Evolutionary conservation across 2,797 vertebrate species (phyloP).

Genomic region (Odontamblyopus lacepedii): DNA sequence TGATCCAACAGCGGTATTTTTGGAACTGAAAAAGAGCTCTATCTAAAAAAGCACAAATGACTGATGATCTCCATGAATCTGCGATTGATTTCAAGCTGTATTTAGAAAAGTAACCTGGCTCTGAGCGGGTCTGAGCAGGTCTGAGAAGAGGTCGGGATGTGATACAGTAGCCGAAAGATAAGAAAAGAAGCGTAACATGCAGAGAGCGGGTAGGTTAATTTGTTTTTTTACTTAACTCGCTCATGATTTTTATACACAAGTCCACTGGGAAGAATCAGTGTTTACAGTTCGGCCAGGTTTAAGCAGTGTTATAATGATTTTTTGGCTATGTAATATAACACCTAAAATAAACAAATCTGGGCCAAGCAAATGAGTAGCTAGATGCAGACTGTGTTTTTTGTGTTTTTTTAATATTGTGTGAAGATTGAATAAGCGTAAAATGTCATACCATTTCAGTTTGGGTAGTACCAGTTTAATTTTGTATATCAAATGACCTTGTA

Average conservation of each 20-base stretch:
- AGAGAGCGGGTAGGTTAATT: conserved; percentile 33
- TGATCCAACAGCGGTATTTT: conserved; percentile 63
- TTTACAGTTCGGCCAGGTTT: conserved; percentile 27
- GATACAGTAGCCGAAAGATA: conserved; percentile 27
- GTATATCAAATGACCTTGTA: too few relatives aligned
- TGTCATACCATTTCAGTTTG: neutral
- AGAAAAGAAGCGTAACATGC: conserved; percentile 25
- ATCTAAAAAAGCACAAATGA: conserved; percentile 52
- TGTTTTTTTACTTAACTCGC: conserved; percentile 21
- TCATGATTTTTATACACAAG: conserved; percentile 34
- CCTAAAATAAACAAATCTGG: neutral
- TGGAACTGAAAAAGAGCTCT: conserved; percentile 50
- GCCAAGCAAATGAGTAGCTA: neutral
- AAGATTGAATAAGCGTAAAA: neutral
- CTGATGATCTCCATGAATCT: conserved; percentile 60
- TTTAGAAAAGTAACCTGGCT: conserved; percentile 42
- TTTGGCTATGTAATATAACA: conserved; percentile 11
- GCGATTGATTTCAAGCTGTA: conserved; percentile 57
- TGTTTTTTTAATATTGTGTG: too few relatives aligned
- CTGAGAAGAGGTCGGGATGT: conserved; percentile 32
- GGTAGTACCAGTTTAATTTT: too few relatives aligned
- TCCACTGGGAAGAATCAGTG: conserved; percentile 27
- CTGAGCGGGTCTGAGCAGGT: conserved; percentile 29
- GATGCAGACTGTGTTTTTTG: too few relatives aligned
- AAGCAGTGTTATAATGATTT: conserved; percentile 18